These are phyloP conservation scores for Rhorus exstirpatorius DNA, from an alignment of 2,888 invertebrate species.

Conservation along the genomic window DNA sequence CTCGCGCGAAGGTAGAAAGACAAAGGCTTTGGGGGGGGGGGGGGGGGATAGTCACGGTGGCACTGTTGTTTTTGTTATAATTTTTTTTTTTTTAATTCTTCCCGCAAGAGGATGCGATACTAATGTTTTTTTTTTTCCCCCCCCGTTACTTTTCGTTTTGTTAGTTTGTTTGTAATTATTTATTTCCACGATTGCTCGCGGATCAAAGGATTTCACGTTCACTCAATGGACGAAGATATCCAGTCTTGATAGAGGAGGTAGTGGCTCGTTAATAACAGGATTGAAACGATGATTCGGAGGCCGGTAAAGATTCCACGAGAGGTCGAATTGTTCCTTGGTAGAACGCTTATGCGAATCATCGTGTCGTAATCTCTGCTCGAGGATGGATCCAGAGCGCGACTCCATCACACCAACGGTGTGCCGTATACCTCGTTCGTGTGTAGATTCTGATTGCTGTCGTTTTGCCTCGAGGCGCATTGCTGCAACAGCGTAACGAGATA, in stretches of 20 bases:
- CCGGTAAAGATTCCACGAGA: slow-evolving; percentile 55
- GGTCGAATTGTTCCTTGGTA: slow-evolving; percentile 75
- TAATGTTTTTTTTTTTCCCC: slow-evolving; percentile 35
- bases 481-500: slow-evolving; percentile 86
- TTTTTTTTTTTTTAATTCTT: slow-evolving; percentile 38
- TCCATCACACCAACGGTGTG: slow-evolving; percentile 91
- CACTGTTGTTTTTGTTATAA: slow-evolving; percentile 58
- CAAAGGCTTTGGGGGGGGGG: no score
- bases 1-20: slow-evolving; percentile 57
- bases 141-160: slow-evolving; percentile 46
- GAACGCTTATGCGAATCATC: slow-evolving; percentile 78
- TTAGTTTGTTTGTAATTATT: slow-evolving; percentile 39
- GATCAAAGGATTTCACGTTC: slow-evolving; percentile 62
- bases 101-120: slow-evolving; percentile 55
- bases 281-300: slow-evolving; percentile 65
- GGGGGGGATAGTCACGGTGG: slow-evolving; percentile 68
- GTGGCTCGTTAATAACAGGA: slow-evolving; percentile 68
- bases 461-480: slow-evolving; percentile 93
- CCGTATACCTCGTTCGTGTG: slow-evolving; percentile 93
- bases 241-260: slow-evolving; percentile 67
- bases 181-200: slow-evolving; percentile 52
- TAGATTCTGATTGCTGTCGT: slow-evolving; percentile 93
- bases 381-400: slow-evolving; percentile 88
- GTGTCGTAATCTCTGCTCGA: slow-evolving; percentile 80
- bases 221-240: slow-evolving; percentile 71